Base-by-base conservation (phyloP, 2,113 vertebrate species). In the Dascyllus trimaculatus region DNA sequence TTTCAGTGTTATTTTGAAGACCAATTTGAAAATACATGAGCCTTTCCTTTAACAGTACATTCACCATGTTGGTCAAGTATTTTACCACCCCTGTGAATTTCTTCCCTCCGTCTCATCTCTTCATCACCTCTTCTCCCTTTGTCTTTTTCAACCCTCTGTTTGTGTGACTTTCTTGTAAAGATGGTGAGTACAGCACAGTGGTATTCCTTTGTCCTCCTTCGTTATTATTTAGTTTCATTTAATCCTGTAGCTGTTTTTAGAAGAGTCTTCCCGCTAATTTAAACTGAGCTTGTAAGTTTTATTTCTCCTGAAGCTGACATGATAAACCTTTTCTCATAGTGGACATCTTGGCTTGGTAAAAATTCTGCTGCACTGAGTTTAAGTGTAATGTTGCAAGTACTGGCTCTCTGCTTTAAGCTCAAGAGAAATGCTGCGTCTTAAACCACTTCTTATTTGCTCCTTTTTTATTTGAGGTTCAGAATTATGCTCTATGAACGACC, bases 151-250 rank as follows among this genome's bases (percentile, higher is more conserved):
- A 78, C 82, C 74, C 64, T 71, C 45, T 57, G 7, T 78, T 72
- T 84, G 66, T 75, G 52, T 81, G 62, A 73, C 80, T 64, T 71
- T 83, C 68, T 73, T 81, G 70, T 72, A 61, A 82, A 91, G 87
- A 91, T 69, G 91, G 91, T 89, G 85, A 90, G 88, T 88, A 74
- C 32, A 11, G 32, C 71, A 17, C 3, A 14, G 10, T 25, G 26
- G n/a, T 63, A 22, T 61, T 56, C 40, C 40, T 69, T 38, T 58
- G 19, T n/a, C 29, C 1, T 29, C 4, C 29, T 4, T 5, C 5
- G 38, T 35, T 53, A 43, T 75, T 57, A 6, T 48, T 66, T 48
- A 26, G 1, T 53, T 56, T 74, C 0, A 58, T 22, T 70, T 53
- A 3, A 54, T 68, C 29, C 46, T 53, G n/a, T n/a, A 43, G n/a